Conservation (phyloP, 2,888 invertebrate genomes). For the Unio pictorum region DNA sequence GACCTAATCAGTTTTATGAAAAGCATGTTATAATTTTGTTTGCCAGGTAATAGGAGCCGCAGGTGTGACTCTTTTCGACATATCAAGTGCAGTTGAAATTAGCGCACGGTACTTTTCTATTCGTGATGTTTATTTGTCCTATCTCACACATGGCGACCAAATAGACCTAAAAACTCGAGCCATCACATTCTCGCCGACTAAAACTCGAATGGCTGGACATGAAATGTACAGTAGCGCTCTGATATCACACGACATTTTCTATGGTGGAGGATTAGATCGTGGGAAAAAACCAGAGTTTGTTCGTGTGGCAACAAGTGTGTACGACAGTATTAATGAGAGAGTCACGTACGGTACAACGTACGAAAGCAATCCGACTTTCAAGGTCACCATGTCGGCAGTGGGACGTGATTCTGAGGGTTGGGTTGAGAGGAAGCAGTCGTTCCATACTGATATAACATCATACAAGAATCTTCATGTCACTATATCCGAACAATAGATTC, state of each 20-base stretch:
- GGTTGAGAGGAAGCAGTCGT: conserved; percentile 35
- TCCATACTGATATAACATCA: conserved; percentile 44
- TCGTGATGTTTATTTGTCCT: conserved; percentile 37
- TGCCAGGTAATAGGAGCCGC: conserved; percentile 43
- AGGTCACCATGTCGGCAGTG: conserved; percentile 34
- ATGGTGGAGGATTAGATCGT: conserved; percentile 14
- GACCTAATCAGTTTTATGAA: background rate
- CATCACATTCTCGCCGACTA: conserved; percentile 32
- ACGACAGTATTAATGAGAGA: conserved; percentile 35
- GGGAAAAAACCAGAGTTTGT: conserved; percentile 42
- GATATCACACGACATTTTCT: conserved; percentile 43
- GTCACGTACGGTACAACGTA: conserved; percentile 39
- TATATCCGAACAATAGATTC: conserved; percentile 7
- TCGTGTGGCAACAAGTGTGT: conserved; percentile 45
- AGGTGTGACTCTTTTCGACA: conserved; percentile 46
- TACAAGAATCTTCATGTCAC: conserved; percentile 41
- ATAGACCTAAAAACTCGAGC: conserved; percentile 31
- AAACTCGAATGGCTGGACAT: conserved; percentile 38
- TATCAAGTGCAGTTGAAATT: conserved; percentile 25
- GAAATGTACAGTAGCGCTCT: conserved; percentile 41
- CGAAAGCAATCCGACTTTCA: conserved; percentile 39
- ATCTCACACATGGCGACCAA: conserved; percentile 47
- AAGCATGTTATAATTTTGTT: conserved; percentile 4
- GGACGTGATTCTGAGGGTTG: conserved; percentile 34
- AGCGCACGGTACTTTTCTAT: conserved; percentile 27